Evolutionary conservation across 2,797 vertebrate species (phyloP).

Genomic region (Hyperoplus immaculatus): DNA sequence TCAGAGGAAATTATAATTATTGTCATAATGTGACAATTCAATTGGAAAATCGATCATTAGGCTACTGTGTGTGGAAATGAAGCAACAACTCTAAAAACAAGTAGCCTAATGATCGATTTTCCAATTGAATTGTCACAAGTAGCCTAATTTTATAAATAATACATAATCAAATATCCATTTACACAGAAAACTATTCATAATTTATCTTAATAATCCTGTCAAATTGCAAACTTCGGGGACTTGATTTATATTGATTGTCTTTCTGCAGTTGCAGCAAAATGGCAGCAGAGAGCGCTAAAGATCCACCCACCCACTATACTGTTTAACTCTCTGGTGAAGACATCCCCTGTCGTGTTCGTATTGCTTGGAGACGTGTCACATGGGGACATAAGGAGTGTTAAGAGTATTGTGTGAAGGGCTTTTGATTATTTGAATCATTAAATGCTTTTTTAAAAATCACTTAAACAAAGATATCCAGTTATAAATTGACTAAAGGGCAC

Average conservation of each 20-base stretch:
- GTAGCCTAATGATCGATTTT: too few relatives aligned
- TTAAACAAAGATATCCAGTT: neutral
- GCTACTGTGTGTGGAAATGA: neutral
- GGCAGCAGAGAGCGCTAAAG: conserved; percentile 49
- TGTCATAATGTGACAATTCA: neutral
- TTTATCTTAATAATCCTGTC: neutral
- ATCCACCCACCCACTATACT: neutral
- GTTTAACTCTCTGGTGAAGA: conserved; percentile 4
- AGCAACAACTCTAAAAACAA: neutral
- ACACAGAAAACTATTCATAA: too few relatives aligned
- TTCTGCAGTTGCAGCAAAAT: conserved; percentile 6
- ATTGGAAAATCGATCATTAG: neutral
- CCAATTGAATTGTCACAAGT: neutral
- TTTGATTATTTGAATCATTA: neutral
- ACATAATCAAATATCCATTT: neutral
- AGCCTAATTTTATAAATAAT: neutral
- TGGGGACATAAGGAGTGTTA: neutral
- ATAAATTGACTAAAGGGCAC: neutral
- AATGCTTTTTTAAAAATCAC: neutral
- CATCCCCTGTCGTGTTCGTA: neutral
- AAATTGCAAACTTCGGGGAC: neutral
- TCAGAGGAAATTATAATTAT: neutral
- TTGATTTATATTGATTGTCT: neutral
- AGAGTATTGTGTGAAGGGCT: neutral
- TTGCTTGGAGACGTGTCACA: neutral